phyloP scores from a whole-genome alignment of 1,140 invertebrate genomes.

The Nylanderia fulva region DNA sequence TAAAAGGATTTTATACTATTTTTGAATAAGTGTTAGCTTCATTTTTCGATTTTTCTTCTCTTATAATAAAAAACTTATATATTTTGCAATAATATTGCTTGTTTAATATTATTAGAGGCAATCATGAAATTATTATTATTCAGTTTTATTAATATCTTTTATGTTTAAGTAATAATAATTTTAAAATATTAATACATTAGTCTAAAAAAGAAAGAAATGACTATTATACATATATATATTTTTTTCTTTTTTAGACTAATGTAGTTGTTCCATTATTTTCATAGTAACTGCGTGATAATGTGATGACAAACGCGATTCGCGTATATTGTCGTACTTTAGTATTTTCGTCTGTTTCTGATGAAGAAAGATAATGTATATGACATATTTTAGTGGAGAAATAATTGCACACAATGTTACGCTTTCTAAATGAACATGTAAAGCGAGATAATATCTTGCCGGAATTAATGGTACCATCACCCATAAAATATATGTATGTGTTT shows the following conservation, averaged over 20 bases:
- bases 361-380: not conserved
- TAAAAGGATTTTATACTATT: not conserved
- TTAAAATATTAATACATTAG: not conserved
- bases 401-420: constrained; percentile 2
- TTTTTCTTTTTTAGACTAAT: not conserved
- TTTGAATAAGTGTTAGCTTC: not conserved
- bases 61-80: not conserved
- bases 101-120: not conserved
- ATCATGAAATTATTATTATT: not conserved
- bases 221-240: too few species aligned
- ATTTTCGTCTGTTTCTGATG: not conserved
- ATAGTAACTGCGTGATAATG: not conserved
- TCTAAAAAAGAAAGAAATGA: too few species aligned
- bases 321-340: not conserved
- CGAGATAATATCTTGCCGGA: constrained; percentile 4
- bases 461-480: not conserved
- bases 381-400: not conserved
- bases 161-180: not conserved
- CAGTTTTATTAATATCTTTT: not conserved
- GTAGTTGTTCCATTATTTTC: constrained; percentile 15
- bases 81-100: not conserved
- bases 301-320: not conserved
- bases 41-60: not conserved
- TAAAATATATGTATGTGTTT: not conserved
- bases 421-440: not conserved